Base-by-base conservation (phyloP, 1,140 invertebrate genomes). In the Ctenoplectra terminalis region DNA sequence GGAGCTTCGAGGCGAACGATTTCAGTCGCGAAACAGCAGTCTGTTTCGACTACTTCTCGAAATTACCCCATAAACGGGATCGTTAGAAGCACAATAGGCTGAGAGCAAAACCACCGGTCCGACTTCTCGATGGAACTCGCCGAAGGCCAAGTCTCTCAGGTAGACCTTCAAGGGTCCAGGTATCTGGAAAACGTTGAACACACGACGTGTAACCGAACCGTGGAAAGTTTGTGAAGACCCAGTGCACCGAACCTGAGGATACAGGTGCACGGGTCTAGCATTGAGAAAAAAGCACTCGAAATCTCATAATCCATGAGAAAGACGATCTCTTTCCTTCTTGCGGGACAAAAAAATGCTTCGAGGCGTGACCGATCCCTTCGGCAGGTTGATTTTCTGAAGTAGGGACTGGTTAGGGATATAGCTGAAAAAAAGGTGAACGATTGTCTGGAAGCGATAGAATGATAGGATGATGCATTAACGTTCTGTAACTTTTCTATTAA, bases 1-100 rank as follows among this genome's bases (percentile, higher is more conserved):
- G 7, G 29, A 60, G 71, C 64, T 52, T 20, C 46, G 46, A 84
- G 34, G 37, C 1, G 15, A 23, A 1, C 71, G 60, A 82, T 81
- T 72, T 74, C 70, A 63, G 1, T 26, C 15, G 43, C 64, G 34
- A 81, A 54, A 61, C 56, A 26, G 20, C 15, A 26, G 11, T 73
- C 43, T 8, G 73, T 26, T 46, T 56, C 67, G 52, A 84, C 40
- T 58, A 52, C 64, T 77, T 50, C 70, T 46, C 46, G 31, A 76
- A 86, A 82, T 78, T 37, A 69, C 52, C 74, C 63, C 84, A 64
- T 78, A 82, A 86, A 74, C 63, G 73, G 80, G 54, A 84, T 82
- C 70, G 84, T 82, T 86, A 86, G 80, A 74, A 40, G 63, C 46
- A 86, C 74, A 83, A 86, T 78, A 73, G 64, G n/a, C 60, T 26